These are phyloP conservation scores for Rhagophthalmus giganteus DNA, from an alignment of 2,888 invertebrate genomes.

Conservation along the genomic window DNA sequence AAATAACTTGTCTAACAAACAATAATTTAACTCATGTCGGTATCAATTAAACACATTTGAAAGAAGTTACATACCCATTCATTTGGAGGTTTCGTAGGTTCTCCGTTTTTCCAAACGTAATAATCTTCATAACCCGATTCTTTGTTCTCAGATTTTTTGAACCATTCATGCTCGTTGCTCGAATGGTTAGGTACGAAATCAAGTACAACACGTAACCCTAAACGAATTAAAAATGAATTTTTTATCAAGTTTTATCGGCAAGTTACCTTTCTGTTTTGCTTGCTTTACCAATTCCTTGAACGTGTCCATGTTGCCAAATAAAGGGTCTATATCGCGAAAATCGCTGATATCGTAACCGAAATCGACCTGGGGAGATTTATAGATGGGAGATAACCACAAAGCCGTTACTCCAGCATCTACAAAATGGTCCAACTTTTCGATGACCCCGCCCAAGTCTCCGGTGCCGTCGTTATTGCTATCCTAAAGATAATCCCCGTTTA, in stretches of 20 bases:
- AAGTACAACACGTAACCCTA: constrained; percentile 55
- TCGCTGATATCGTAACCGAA: constrained; percentile 87
- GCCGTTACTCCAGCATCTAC: constrained; percentile 70
- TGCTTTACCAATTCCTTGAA: constrained; percentile 63
- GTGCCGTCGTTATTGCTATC: constrained; percentile 83
- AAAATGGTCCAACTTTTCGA: constrained; percentile 45
- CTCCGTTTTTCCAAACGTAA: constrained; percentile 73
- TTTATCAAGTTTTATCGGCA: not conserved
- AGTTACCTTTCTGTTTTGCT: constrained; percentile 59
- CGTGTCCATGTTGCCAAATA: constrained; percentile 75
- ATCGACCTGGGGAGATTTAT: constrained; percentile 80
- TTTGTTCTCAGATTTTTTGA: constrained; percentile 66
- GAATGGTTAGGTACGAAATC: constrained; percentile 65
- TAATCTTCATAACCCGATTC: constrained; percentile 70
- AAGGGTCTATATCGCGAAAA: constrained; percentile 70
- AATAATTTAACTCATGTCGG: not conserved
- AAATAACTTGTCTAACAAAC: constrained; percentile 43
- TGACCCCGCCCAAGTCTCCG: constrained; percentile 78
- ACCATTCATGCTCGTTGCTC: constrained; percentile 82
- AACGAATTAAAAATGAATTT: not conserved
- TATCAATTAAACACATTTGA: not conserved
- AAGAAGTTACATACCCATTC: constrained; percentile 68
- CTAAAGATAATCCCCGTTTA: no score
- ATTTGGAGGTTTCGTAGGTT: constrained; percentile 69
- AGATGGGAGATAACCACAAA: constrained; percentile 86